Evolutionary conservation across 2,113 vertebrate genomes (phyloP).

Genomic region (Catharus minimus): DNA sequence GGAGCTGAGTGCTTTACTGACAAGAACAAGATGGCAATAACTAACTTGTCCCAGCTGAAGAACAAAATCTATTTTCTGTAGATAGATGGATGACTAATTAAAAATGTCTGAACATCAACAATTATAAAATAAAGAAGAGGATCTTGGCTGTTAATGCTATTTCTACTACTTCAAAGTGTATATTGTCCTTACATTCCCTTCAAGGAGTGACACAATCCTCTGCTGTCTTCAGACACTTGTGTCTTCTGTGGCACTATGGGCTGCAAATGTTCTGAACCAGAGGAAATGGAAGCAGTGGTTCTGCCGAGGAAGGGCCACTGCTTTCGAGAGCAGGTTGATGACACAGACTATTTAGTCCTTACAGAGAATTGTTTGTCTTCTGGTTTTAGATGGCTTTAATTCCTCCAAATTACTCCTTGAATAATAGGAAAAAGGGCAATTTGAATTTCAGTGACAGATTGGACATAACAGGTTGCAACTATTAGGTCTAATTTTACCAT

Average conservation of each 20-base stretch:
- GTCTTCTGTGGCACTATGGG: neutral
- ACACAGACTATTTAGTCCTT: slow-evolving; percentile 74
- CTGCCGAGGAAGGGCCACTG: neutral
- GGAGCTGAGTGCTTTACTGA: slow-evolving; percentile 27
- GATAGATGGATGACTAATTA: slow-evolving; percentile 12
- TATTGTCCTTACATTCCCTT: neutral
- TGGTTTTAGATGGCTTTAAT: slow-evolving; percentile 79
- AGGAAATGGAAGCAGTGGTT: slow-evolving; percentile 7
- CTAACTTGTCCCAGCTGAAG: slow-evolving; percentile 20
- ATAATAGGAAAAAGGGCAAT: slow-evolving; percentile 84
- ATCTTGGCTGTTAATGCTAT: neutral
- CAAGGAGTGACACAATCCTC: neutral
- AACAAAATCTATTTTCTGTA: slow-evolving; percentile 1
- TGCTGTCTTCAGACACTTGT: neutral
- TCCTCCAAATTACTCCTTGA: slow-evolving; percentile 84
- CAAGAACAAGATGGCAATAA: slow-evolving; percentile 40
- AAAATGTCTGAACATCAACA: slow-evolving; percentile 11
- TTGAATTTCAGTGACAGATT: slow-evolving; percentile 87
- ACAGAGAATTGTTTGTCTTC: slow-evolving; percentile 81
- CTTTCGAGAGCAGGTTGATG: slow-evolving; percentile 67
- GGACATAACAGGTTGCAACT: slow-evolving; percentile 85
- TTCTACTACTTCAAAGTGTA: neutral
- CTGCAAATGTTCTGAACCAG: neutral
- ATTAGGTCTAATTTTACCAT: slow-evolving; percentile 88
- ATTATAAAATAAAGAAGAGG: neutral